Conservation (phyloP, 2,113 vertebrate genomes). For the Cheirogaleus medius region DNA sequence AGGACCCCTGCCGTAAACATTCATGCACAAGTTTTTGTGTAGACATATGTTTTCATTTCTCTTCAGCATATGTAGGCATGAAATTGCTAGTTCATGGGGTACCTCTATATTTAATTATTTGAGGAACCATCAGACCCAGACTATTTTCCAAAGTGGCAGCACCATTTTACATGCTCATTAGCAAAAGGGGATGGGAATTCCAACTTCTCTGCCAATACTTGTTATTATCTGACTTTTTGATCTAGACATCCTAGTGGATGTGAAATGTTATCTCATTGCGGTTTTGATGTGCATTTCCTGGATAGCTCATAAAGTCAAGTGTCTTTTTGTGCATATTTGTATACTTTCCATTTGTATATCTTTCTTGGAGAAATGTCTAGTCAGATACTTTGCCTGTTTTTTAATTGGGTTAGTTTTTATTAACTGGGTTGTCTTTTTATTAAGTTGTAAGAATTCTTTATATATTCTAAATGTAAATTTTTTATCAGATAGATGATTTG, state of each 20-base stretch:
- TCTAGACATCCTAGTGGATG: not conserved
- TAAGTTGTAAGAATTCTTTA: not conserved
- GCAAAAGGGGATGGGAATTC: fast-evolving
- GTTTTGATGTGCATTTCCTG: not conserved
- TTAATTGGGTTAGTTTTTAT: not conserved
- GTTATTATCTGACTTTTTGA: not conserved
- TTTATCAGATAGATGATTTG: not conserved
- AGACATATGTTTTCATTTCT: not conserved
- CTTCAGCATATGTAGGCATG: not conserved
- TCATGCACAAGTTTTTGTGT: not conserved
- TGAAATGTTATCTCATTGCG: not conserved
- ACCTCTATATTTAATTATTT: not conserved
- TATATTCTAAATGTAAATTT: not conserved
- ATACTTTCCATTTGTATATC: not conserved
- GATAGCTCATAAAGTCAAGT: not conserved
- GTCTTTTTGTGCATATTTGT: not conserved
- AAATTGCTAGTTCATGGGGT: not conserved
- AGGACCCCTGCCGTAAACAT: too few relatives aligned
- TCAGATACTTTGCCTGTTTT: not conserved
- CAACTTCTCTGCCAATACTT: not conserved
- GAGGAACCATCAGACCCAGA: not conserved
- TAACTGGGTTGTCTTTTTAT: not conserved
- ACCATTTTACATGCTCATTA: not conserved
- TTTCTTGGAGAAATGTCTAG: not conserved
- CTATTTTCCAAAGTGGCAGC: not conserved